These are phyloP conservation scores for Delia radicum DNA, from an alignment of 1,140 invertebrate genomes.

Conservation along the genomic window DNA sequence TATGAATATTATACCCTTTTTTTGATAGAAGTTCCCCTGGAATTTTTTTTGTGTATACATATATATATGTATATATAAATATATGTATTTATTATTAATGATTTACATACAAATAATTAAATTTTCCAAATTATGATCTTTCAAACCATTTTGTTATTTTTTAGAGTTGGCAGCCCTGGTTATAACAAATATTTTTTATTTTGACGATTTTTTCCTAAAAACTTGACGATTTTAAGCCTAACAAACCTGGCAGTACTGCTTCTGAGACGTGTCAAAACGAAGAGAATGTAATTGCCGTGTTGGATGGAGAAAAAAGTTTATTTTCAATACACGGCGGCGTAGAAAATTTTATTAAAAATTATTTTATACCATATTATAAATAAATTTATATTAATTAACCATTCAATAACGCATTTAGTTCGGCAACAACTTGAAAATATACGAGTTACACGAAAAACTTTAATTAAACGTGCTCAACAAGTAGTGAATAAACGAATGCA, in stretches of 20 bases:
- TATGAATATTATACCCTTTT: no score
- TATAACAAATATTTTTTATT: no score
- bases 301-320: constrained; percentile 18
- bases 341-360: background rate
- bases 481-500: constrained; percentile 1
- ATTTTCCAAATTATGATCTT: no score
- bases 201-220: no score
- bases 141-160: no score
- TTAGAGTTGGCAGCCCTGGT: no score
- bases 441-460: background rate
- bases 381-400: background rate
- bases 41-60: no score
- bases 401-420: background rate
- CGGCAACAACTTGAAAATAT: background rate
- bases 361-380: background rate
- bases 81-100: no score
- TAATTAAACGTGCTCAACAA: constrained; percentile 11
- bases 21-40: no score
- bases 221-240: no score
- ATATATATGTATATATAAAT: no score
- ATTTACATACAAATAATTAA: no score
- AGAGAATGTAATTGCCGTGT: constrained; percentile 13
- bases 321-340: constrained; percentile 2
- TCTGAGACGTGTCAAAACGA: constrained; percentile 18
- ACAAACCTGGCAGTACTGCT: background rate